phyloP scores from a whole-genome alignment of 2,113 vertebrate species.

The Cichladusa arquata region DNA sequence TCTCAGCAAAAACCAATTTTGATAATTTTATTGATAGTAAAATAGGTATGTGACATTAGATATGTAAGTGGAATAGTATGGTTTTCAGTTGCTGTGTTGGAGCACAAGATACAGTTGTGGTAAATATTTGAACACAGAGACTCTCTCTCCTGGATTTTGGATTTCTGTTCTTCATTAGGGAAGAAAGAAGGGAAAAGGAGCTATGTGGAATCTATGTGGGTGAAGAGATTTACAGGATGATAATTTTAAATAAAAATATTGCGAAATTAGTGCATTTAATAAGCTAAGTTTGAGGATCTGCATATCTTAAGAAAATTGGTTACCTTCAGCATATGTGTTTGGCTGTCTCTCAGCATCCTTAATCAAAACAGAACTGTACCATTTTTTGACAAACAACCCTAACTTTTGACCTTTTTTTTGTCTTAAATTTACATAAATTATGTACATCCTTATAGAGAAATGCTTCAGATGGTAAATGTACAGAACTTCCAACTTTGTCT shows the following conservation, averaged over 20 bases:
- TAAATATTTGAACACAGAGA: neutral
- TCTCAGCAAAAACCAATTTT: conserved; percentile 78
- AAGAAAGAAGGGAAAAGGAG: neutral
- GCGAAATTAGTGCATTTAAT: neutral
- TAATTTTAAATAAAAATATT: neutral
- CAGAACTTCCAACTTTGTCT: neutral
- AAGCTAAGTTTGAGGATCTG: neutral
- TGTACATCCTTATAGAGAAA: neutral
- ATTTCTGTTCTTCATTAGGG: neutral
- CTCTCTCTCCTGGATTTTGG: neutral
- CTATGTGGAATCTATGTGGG: neutral
- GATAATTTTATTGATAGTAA: conserved; percentile 84
- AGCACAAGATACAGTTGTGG: neutral
- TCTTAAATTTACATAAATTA: neutral
- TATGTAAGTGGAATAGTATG: neutral
- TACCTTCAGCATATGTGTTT: neutral
- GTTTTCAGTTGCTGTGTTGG: neutral
- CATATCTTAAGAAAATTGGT: neutral
- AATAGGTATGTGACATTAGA: conserved; percentile 79
- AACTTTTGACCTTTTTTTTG: neutral
- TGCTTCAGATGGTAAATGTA: neutral
- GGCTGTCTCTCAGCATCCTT: neutral
- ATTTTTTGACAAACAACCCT: neutral
- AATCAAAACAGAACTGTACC: neutral
- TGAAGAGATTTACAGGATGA: neutral